Conservation (phyloP, 2,888 invertebrate species). For the Dichetophora obliterata region DNA sequence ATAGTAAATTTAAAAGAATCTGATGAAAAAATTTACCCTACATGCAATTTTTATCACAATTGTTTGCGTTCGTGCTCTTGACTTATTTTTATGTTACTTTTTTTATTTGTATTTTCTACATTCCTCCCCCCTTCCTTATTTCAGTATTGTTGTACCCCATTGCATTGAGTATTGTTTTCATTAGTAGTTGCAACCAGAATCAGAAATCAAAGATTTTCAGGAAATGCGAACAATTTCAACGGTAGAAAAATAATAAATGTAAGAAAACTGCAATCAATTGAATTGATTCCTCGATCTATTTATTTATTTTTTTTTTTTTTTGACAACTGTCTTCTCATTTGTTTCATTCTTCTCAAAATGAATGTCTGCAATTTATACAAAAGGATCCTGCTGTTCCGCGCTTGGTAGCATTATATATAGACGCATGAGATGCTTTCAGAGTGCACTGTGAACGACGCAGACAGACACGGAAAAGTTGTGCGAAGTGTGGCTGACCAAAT, state of each 20-base stretch:
- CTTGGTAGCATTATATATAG: not conserved
- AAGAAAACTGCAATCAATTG: slow-evolving; percentile 45
- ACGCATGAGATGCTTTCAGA: not conserved
- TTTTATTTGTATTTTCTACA: not conserved
- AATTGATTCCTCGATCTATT: too few species aligned
- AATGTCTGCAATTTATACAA: slow-evolving; percentile 3
- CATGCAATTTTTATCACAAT: slow-evolving; percentile 36
- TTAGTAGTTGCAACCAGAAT: not conserved
- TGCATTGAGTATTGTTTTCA: slow-evolving; percentile 23
- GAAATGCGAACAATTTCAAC: slow-evolving; percentile 2
- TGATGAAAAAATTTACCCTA: not conserved
- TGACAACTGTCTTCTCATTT: slow-evolving; percentile 24
- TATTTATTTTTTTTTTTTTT: slow-evolving; percentile 30
- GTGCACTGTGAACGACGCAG: not conserved
- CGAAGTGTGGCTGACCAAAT: slow-evolving; percentile 8
- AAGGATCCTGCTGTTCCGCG: not conserved
- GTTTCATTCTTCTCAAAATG: slow-evolving; percentile 20
- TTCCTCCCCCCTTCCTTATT: too few species aligned
- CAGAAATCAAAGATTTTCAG: not conserved
- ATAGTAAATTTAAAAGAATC: too few species aligned
- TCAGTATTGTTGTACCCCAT: not conserved
- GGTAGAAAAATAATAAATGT: not conserved
- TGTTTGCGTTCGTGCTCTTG: slow-evolving; percentile 19
- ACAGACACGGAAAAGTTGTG: not conserved
- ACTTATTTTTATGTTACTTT: not conserved